Base-by-base conservation (phyloP, 2,888 invertebrate species). In the Drymonia ruficornis region DNA sequence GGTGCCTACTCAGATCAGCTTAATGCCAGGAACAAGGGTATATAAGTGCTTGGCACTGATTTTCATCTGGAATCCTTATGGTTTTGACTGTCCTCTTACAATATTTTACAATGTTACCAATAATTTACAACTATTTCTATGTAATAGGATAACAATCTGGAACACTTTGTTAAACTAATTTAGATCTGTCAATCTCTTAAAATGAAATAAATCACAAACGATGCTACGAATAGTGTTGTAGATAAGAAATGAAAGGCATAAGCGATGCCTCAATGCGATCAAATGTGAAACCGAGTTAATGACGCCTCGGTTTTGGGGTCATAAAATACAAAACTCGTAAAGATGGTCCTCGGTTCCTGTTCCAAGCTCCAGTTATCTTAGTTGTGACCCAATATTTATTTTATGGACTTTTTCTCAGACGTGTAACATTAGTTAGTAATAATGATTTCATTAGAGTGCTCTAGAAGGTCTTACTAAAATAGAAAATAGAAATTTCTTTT, bases 161-260 rank as follows among this genome's bases (percentile, higher is more conserved):
- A 16, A 16, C 40, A 40, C 16, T 40, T 40, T 36, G 36, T 36
- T 36, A 38, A 13, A 0, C 38, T 12, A 43, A 19, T 40, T 40
- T 11, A 16, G 40, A 43, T 18, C 43, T 19, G 19, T 19, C 43
- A 43, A 5, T 16, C 19, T 43, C 19, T 23, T 1, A 43, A 13
- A 63, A 28, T 44, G 45, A 63, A 59, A 59, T 60, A 57, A 67
- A 57, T 62, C 50, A 48, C 53, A 61, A 57, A 63, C 58, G 59
- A 70, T 63, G 50, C 51, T 53, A 52, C 59, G 43, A 52, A 54
- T 46, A 47, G 19, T 42, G 44, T 19, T n/a, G 38, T 43, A 65
- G 76, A 74, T 74, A 76, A 71, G 67, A 74, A 69, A 68, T 71
- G 74, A 74, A 74, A 76, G 72, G 65, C 61, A 63, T 61, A 69